Conservation (phyloP, 2,888 invertebrate genomes). For the Sialis fuliginosa region DNA sequence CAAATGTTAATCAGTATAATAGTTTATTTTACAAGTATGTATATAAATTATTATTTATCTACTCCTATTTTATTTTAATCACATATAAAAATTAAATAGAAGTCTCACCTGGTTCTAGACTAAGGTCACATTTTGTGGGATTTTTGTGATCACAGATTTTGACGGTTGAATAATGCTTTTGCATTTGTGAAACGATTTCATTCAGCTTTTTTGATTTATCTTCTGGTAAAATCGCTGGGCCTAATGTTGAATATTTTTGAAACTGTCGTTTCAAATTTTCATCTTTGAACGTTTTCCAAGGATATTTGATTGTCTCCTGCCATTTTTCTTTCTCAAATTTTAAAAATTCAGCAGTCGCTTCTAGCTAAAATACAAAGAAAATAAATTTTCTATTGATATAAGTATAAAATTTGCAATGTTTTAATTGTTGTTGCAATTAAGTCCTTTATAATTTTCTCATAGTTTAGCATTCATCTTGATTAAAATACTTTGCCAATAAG, state of each 20-base stretch:
- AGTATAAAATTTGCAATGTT: too few species aligned
- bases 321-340: constrained; percentile 43
- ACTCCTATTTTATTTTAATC: too few species aligned
- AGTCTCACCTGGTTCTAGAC: constrained; percentile 49
- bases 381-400: too few species aligned
- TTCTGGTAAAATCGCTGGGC: constrained; percentile 51
- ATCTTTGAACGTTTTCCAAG: constrained; percentile 57
- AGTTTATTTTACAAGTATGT: not conserved
- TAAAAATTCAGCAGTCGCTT: constrained; percentile 24
- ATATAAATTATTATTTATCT: too few species aligned
- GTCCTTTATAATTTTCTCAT: too few species aligned
- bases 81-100: too few species aligned
- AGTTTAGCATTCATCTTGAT: too few species aligned
- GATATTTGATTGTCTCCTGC: constrained; percentile 46
- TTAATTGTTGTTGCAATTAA: too few species aligned
- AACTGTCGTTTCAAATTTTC: constrained; percentile 55
- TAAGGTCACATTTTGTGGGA: constrained; percentile 42
- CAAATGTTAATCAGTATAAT: not conserved
- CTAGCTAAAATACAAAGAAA: constrained; percentile 18
- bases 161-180: constrained; percentile 56
- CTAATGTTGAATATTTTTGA: constrained; percentile 49
- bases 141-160: constrained; percentile 58
- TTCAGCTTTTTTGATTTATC: constrained; percentile 42
- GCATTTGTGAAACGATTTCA: constrained; percentile 51
- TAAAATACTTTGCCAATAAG: too few species aligned